Evolutionary conservation across 2,113 vertebrate species (phyloP).

Genomic region (Coracopsis vasa): DNA sequence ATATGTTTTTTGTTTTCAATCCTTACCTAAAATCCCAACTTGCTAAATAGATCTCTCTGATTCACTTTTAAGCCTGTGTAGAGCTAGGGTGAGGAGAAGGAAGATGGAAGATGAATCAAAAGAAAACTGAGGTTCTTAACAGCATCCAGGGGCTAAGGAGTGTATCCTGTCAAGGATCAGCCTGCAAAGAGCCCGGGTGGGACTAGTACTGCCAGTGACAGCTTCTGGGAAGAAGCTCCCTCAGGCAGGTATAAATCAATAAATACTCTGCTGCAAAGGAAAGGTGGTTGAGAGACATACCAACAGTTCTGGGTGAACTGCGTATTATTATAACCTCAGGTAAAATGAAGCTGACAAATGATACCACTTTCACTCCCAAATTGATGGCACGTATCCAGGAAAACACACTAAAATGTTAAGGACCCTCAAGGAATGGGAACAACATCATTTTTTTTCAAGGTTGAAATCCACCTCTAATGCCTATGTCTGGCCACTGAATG

Average conservation of each 20-base stretch:
- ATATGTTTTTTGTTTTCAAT: not conserved
- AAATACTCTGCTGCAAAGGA: not conserved
- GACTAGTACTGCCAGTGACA: not conserved
- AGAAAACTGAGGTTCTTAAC: not conserved
- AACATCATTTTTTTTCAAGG: not conserved
- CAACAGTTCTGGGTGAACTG: not conserved
- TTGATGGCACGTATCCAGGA: not conserved
- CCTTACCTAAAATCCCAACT: not conserved
- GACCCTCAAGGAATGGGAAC: not conserved
- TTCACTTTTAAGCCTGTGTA: not conserved
- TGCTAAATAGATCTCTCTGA: not conserved
- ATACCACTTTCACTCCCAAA: not conserved
- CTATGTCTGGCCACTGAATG: not conserved
- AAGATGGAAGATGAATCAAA: not conserved
- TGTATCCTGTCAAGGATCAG: not conserved
- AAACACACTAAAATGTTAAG: not conserved
- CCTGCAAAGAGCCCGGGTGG: not conserved
- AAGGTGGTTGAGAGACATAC: not conserved
- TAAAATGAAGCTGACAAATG: not conserved
- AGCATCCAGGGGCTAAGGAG: not conserved
- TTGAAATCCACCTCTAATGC: not conserved
- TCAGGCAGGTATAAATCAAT: not conserved
- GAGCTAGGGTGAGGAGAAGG: not conserved
- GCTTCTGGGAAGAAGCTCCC: conserved; percentile 15
- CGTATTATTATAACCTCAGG: not conserved